A percentile compares a stretch with the other conserved stretches of the same genome.
Conservation (phyloP, 2,888 invertebrate species). For the Clunio marinus region DNA sequence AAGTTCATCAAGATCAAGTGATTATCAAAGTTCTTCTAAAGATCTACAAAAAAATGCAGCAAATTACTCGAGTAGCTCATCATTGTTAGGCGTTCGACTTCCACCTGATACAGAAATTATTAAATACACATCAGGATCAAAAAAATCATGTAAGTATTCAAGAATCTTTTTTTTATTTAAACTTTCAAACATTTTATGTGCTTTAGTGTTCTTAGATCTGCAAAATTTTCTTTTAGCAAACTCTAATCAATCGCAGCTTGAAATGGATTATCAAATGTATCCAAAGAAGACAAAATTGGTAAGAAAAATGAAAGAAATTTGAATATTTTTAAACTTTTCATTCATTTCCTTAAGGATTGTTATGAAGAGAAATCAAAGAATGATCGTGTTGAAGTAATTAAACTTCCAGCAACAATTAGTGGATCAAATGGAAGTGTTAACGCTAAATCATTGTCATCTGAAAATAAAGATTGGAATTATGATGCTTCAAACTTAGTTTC, state of each 20-base stretch:
- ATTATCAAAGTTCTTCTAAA: not conserved
- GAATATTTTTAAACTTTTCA: conserved; percentile 4
- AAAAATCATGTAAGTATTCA: conserved; percentile 80
- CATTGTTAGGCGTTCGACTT: conserved; percentile 75
- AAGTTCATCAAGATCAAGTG: not conserved
- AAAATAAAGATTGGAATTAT: conserved; percentile 8
- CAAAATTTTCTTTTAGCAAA: conserved; percentile 4
- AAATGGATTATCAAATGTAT: not conserved
- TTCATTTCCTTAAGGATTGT: not conserved
- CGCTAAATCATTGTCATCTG: conserved; percentile 38
- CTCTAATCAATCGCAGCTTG: conserved; percentile 15
- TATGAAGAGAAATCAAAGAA: conserved; percentile 40
- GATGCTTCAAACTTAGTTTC: not conserved
- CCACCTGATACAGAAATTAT: conserved; percentile 88
- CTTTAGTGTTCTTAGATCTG: not conserved
- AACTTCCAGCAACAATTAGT: conserved; percentile 68
- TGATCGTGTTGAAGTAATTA: conserved; percentile 78
- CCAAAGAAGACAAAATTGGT: conserved; percentile 54
- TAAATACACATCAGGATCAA: conserved; percentile 86
- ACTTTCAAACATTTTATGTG: conserved; percentile 56
- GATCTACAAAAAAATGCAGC: not conserved
- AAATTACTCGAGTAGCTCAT: conserved; percentile 62
- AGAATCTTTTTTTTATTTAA: not conserved
- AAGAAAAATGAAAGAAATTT: conserved; percentile 41
- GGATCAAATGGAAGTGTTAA: conserved; percentile 55